Base-by-base conservation (phyloP, 2,113 vertebrate genomes). In the Engystomops pustulosus region DNA sequence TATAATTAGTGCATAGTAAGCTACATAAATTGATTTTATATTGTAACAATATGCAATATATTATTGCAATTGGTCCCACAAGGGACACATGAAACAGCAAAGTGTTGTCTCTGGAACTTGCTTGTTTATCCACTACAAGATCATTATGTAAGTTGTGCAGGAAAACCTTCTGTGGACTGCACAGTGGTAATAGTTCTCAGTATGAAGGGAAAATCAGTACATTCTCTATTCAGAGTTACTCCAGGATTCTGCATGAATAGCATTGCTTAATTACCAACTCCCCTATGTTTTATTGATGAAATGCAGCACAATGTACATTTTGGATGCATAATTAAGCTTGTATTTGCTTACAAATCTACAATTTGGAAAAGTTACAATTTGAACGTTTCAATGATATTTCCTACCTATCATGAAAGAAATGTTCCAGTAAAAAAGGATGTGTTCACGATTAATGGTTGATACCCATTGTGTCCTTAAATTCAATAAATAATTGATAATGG, bases 41-140 rank as follows among this genome's bases (percentile, higher is more conserved):
- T 44, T 25, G 41, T 71, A 71, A 27, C 38, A 25, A 71, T 71
- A 71, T 71, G 36, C 69, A 71, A 71, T 25, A 71, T 45, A 44
- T 71, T 71, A 41, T 14, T 44, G 34, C 25, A 71, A 45, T 71
- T 45, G 69, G 69, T 27, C 69, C 38, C 69, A 44, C 10, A 25
- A 23, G 36, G 45, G 41, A 71, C n/a, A 71, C 44, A n/a, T 70
- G 20, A 70, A 71, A 71, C 44, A 27, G 23, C 38, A 71, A 71
- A 71, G 23, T 3, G 14, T 71, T 25, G 69, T 45, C 25, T 45
- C 62, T 71, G 17, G 10, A 45, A 44, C 38, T 14, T 4, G n/a
- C 11, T 71, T 71, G 69, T 45, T 71, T 71, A 71, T 27, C 38
- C 69, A 71, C 36, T n/a, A 45, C 23, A 71, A 71, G 69, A 71